phyloP scores from a whole-genome alignment of 1,140 invertebrate genomes.

The Drosophila kurseongensis region DNA sequence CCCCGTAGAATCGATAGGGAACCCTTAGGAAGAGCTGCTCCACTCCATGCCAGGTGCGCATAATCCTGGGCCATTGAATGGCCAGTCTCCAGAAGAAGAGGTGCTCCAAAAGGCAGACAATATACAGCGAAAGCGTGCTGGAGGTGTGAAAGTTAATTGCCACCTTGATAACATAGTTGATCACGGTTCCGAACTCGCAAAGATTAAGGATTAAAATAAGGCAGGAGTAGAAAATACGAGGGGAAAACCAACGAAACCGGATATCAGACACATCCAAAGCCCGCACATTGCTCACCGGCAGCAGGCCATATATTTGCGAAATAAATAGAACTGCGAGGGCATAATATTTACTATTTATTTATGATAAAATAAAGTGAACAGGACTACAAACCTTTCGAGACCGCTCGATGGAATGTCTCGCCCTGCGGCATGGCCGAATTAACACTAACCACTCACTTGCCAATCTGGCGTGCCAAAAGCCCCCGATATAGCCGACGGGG shows the following conservation, averaged over 20 bases:
- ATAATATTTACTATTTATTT: background rate
- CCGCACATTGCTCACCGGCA: slow-evolving; percentile 66
- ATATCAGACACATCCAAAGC: slow-evolving; percentile 46
- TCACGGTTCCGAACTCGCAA: slow-evolving; percentile 61
- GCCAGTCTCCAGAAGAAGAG: slow-evolving; percentile 77
- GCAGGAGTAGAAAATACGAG: slow-evolving; percentile 52
- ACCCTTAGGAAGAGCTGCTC: slow-evolving; percentile 69
- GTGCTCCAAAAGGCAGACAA: slow-evolving; percentile 75
- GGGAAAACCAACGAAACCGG: slow-evolving; percentile 58
- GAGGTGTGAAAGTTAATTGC: slow-evolving; percentile 71
- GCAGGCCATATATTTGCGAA: slow-evolving; percentile 68
- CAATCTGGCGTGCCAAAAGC: slow-evolving; percentile 18
- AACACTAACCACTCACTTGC: slow-evolving; percentile 27
- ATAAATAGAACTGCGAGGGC: slow-evolving; percentile 66
- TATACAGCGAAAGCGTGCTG: slow-evolving; percentile 65
- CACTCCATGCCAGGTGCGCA: slow-evolving; percentile 58
- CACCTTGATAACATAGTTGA: slow-evolving; percentile 49
- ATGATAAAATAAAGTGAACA: no score
- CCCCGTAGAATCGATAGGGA: slow-evolving; percentile 73
- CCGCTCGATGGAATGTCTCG: slow-evolving; percentile 69
- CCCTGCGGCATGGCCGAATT: slow-evolving; percentile 61
- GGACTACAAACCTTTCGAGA: slow-evolving; percentile 51
- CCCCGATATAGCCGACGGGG: slow-evolving; percentile 4
- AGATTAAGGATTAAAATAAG: slow-evolving; percentile 56
- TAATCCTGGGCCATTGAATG: slow-evolving; percentile 66